Evolutionary conservation across 2,888 invertebrate genomes (phyloP).

Genomic region (Orchesellides sinensis): DNA sequence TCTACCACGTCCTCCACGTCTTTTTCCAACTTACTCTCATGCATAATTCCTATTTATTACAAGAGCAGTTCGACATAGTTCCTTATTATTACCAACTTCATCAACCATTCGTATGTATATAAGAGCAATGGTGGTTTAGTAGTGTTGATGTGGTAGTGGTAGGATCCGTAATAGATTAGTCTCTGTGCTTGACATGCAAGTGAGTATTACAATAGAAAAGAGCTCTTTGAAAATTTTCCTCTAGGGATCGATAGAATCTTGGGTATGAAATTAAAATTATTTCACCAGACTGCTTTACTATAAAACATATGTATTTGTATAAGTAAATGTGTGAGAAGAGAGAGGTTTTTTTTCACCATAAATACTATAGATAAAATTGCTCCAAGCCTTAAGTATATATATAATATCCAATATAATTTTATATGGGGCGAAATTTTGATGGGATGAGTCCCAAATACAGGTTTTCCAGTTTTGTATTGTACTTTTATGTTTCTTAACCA

Average conservation of each 20-base stretch:
- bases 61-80: slow-evolving; percentile 5
- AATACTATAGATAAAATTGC: slow-evolving; percentile 51
- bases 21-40: slow-evolving; percentile 36
- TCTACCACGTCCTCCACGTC: slow-evolving; percentile 10
- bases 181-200: slow-evolving; percentile 52
- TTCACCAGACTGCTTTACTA: slow-evolving; percentile 42
- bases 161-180: slow-evolving; percentile 51
- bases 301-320: slow-evolving; percentile 52
- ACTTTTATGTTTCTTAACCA: not conserved
- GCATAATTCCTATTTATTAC: slow-evolving; percentile 47
- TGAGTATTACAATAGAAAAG: slow-evolving; percentile 48
- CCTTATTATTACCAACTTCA: slow-evolving; percentile 21
- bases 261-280: slow-evolving; percentile 64
- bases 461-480: not conserved
- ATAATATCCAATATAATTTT: slow-evolving; percentile 9
- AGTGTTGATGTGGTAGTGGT: slow-evolving; percentile 24
- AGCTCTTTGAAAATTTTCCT: slow-evolving; percentile 59
- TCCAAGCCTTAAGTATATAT: slow-evolving; percentile 7
- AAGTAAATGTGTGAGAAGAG: slow-evolving; percentile 21
- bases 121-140: not conserved
- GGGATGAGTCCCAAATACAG: not conserved
- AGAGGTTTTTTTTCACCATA: slow-evolving; percentile 17
- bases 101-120: slow-evolving; percentile 18
- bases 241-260: slow-evolving; percentile 60
- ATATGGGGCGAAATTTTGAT: slow-evolving; percentile 36